Evolutionary conservation across 2,113 vertebrate species (phyloP).

Genomic region (Caretta caretta): DNA sequence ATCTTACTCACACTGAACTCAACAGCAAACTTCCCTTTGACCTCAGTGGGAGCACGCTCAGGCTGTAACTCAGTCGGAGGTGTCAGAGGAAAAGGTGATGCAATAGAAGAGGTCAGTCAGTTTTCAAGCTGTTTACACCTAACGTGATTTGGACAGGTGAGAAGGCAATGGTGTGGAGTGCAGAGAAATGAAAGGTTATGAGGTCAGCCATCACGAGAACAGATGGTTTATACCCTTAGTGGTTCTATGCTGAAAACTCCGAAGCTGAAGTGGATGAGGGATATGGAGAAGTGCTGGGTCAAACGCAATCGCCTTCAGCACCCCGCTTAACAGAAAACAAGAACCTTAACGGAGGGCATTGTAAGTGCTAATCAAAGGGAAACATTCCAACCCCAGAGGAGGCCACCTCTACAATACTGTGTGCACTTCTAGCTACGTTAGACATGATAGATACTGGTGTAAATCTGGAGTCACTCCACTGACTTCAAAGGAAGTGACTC

Average conservation of each 20-base stretch:
- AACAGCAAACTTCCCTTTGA: not conserved
- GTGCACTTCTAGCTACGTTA: accelerated
- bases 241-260: accelerated
- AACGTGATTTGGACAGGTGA: not conserved
- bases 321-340: not conserved
- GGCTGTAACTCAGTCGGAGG: not conserved
- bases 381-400: not conserved
- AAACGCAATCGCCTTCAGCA: not conserved
- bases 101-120: not conserved
- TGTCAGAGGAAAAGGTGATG: accelerated
- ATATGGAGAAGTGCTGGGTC: accelerated
- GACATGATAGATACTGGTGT: accelerated
- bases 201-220: not conserved
- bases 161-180: not conserved
- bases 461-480: not conserved
- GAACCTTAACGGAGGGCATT: not conserved
- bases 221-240: accelerated
- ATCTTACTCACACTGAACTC: accelerated
- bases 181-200: not conserved
- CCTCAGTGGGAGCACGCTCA: accelerated
- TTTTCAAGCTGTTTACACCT: accelerated
- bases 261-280: not conserved
- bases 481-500: accelerated
- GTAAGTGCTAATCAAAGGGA: accelerated
- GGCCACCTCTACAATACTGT: not conserved